These are phyloP conservation scores for Lacerta bilineata DNA, from an alignment of 2,797 vertebrate genomes.

Conservation along the genomic window DNA sequence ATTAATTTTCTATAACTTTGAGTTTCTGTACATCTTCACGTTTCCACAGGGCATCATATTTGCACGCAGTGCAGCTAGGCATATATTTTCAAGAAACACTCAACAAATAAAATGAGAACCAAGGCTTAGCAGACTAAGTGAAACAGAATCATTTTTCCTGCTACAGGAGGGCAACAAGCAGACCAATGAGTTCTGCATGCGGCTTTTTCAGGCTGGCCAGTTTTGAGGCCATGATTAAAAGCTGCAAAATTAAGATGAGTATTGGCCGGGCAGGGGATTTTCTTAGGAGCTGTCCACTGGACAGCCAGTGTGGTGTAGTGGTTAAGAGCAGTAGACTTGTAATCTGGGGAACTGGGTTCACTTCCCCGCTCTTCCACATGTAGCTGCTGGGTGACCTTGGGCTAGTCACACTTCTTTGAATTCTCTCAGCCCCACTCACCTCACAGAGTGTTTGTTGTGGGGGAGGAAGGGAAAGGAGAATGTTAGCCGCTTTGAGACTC, in stretches of 20 bases:
- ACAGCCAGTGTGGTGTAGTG: too few relatives aligned
- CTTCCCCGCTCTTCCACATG: too few relatives aligned
- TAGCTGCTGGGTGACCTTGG: too few relatives aligned
- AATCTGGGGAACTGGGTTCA: too few relatives aligned
- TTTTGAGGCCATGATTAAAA: not conserved
- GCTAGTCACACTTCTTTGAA: too few relatives aligned
- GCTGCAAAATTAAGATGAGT: not conserved
- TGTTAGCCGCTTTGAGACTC: too few relatives aligned
- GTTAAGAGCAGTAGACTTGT: too few relatives aligned
- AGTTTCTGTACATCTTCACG: constrained; percentile 68
- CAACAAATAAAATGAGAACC: constrained; percentile 55
- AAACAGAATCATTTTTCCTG: not conserved
- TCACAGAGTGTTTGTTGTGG: too few relatives aligned
- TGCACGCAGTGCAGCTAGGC: constrained; percentile 51
- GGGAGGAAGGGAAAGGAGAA: too few relatives aligned
- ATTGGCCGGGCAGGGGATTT: not conserved
- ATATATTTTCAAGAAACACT: constrained; percentile 58
- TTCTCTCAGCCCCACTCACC: too few relatives aligned
- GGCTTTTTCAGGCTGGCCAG: not conserved
- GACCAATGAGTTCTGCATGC: not conserved
- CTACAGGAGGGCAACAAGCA: not conserved
- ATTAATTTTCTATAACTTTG: constrained; percentile 72
- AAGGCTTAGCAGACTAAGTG: constrained; percentile 30
- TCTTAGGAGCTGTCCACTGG: not conserved
- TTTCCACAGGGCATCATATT: constrained; percentile 64